phyloP scores from a whole-genome alignment of 1,140 invertebrate genomes.

The Ceratoteleas bidentatus region DNA sequence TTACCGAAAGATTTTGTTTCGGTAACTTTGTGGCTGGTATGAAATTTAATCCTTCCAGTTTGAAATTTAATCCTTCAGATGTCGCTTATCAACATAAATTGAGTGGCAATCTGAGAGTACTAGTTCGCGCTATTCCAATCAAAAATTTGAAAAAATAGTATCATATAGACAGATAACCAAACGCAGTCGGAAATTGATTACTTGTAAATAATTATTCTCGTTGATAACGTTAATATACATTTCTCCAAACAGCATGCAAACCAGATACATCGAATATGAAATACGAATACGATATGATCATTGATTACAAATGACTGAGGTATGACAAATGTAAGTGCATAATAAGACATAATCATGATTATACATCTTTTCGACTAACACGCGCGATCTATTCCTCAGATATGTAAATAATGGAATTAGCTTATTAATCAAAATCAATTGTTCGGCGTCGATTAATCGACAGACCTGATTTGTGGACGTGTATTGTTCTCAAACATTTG shows the following conservation, averaged over 20 bases:
- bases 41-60: too few species aligned
- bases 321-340: conserved; percentile 56
- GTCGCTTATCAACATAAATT: too few species aligned
- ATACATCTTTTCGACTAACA: conserved; percentile 35
- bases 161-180: neutral
- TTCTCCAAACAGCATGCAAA: conserved; percentile 15
- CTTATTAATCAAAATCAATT: conserved; percentile 57
- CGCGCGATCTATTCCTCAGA: conserved; percentile 49
- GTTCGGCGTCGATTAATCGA: conserved; percentile 32
- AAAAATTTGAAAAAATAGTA: too few species aligned
- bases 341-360: conserved; percentile 53
- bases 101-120: too few species aligned
- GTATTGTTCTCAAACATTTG: conserved; percentile 18
- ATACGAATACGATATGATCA: conserved; percentile 36
- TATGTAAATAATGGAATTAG: conserved; percentile 60
- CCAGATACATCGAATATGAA: conserved; percentile 19
- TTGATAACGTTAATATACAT: conserved; percentile 18
- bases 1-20: too few species aligned
- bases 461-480: neutral
- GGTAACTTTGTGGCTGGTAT: too few species aligned
- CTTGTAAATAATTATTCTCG: neutral
- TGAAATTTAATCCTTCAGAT: too few species aligned
- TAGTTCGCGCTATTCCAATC: too few species aligned
- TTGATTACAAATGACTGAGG: conserved; percentile 40
- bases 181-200: neutral